Conservation (phyloP, 2,888 invertebrate species). For the Leptodirus hochenwartii region DNA sequence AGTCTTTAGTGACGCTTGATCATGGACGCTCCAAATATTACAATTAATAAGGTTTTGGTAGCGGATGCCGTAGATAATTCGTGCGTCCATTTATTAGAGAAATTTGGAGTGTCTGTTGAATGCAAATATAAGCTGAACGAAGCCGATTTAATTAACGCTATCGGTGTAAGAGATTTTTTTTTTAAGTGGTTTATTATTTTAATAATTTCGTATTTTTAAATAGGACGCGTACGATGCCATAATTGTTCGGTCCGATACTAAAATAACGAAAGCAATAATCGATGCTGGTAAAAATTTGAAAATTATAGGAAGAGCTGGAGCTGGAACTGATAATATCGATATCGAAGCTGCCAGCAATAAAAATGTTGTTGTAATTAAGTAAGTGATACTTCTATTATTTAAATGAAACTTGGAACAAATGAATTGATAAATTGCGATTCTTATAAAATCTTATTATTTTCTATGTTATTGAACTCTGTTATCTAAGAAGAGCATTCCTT, state of each 20-base stretch:
- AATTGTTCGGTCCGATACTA: conserved; percentile 87
- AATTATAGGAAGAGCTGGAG: conserved; percentile 92
- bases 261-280: conserved; percentile 78
- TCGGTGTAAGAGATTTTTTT: conserved; percentile 43
- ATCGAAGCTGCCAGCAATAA: conserved; percentile 64
- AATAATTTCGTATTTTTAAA: no score
- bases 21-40: no score
- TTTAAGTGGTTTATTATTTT: not conserved
- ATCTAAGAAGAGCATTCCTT: no score
- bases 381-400: conserved; percentile 26
- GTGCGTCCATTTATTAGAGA: conserved; percentile 63
- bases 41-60: conserved; percentile 67
- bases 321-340: conserved; percentile 97
- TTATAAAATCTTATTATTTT: conserved; percentile 1
- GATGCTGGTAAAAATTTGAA: conserved; percentile 56
- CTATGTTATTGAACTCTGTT: no score
- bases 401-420: not conserved
- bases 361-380: conserved; percentile 89
- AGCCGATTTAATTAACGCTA: conserved; percentile 63
- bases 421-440: not conserved
- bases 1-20: no score
- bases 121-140: conserved; percentile 61
- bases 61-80: conserved; percentile 83
- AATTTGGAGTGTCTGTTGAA: conserved; percentile 61
- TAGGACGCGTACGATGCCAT: conserved; percentile 82